Evolutionary conservation across 1,140 invertebrate species (phyloP).

Genomic region (Drosophila aff.): DNA sequence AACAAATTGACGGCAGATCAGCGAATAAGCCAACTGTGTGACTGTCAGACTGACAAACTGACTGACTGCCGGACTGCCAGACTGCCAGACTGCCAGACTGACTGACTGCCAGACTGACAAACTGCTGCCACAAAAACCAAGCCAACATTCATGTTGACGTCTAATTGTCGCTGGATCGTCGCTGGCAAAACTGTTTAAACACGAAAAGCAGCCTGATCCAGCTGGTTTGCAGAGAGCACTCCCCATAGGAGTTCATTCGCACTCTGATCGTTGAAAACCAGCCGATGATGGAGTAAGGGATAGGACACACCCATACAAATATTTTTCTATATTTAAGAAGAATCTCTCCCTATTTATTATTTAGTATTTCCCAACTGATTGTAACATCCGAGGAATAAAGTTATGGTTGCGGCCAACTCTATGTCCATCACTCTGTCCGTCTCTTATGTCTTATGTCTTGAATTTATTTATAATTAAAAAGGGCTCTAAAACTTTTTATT

Average conservation of each 20-base stretch:
- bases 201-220: slow-evolving; percentile 5
- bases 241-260: slow-evolving; percentile 13
- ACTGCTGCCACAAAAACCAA: slow-evolving; percentile 24
- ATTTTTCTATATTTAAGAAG: no score
- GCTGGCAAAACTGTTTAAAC: slow-evolving; percentile 35
- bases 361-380: no score
- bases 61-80: neutral
- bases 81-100: no score
- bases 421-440: no score
- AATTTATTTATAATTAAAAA: no score
- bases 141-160: slow-evolving; percentile 30
- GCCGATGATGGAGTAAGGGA: neutral
- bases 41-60: neutral
- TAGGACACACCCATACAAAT: no score
- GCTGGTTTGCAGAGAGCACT: slow-evolving; percentile 5
- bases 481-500: no score
- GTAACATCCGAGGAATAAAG: no score
- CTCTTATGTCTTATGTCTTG: no score
- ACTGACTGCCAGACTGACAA: neutral
- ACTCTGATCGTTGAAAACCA: neutral
- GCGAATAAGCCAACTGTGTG: slow-evolving; percentile 31
- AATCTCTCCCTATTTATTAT: no score
- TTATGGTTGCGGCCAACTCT: no score
- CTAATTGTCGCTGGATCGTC: slow-evolving; percentile 27
- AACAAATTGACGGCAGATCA: slow-evolving; percentile 41